phyloP scores from a whole-genome alignment of 2,113 vertebrate species.

The Clarias macrocephalus region DNA sequence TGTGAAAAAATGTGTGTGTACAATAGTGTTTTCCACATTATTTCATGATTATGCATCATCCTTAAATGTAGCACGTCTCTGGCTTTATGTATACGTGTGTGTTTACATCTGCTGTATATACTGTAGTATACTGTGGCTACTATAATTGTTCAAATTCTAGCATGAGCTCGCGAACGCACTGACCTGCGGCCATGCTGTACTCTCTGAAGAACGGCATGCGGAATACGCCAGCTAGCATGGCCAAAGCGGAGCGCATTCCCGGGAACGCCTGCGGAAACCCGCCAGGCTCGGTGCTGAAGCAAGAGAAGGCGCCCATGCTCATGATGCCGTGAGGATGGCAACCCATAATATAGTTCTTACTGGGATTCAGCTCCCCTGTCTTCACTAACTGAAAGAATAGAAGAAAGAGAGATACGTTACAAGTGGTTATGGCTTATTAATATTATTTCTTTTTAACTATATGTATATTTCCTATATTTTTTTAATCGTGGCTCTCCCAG shows the following conservation, averaged over 20 bases:
- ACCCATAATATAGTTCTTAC: constrained; percentile 77
- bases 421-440: no score
- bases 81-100: not conserved
- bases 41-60: not conserved
- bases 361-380: constrained; percentile 72
- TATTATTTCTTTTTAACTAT: no score
- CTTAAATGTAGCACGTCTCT: not conserved
- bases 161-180: not conserved
- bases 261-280: constrained; percentile 70
- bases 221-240: constrained; percentile 66
- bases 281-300: constrained; percentile 69
- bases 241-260: constrained; percentile 60
- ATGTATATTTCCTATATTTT: no score
- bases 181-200: constrained; percentile 73
- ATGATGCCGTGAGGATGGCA: constrained; percentile 81
- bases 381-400: constrained; percentile 74
- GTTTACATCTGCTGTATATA: not conserved
- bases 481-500: not conserved
- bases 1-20: not conserved
- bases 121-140: no score
- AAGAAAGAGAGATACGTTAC: not conserved
- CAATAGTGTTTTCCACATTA: no score
- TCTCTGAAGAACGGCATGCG: constrained; percentile 72
- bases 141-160: not conserved
- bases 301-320: constrained; percentile 63